Evolutionary conservation across 2,888 invertebrate species (phyloP), one percentile per base, ranked within the genome.

Genomic region (Notodonta dromedarius): DNA sequence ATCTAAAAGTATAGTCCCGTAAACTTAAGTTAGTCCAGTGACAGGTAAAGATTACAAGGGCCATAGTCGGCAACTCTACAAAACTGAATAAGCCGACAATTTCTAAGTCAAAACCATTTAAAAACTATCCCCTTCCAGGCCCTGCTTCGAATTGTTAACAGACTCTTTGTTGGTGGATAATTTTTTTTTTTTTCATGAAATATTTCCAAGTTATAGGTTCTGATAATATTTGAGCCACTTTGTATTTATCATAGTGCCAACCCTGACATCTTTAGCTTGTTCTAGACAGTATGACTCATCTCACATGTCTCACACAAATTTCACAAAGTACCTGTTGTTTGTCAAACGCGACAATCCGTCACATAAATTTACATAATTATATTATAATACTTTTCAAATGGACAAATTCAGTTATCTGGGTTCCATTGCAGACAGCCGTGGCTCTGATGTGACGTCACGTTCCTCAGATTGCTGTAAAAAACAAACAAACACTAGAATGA

Each of bases 401-500:
- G 24, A 3, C 35, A 51, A 60, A 63, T 46, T 62, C 56, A 14
- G 13, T 32, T 61, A 54, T 50, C 48, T 55, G 52, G 62, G 35
- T 57, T 59, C 62, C 44, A 66, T 59, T 63, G 61, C 66, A 57
- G 68, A 60, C 65, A 56, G 11, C 46, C 46, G 13, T 46, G n/a
- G 13, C 13, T 13, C 42, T 57, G n/a, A 40, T 56, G 44, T 65
- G 56, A 55, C 52, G 32, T 57, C 60, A 58, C 58, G 40, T 53
- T 74, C 61, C 56, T 57, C 54, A 66, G 8, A 63, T 60, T 51
- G 35, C 64, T 64, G 64, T 14, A 62, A 67, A 57, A 54, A 48
- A 58, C n/a, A 56, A 44, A 56, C 32, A 50, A 50, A 60, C 55
- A 24, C 44, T 44, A 16, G 52, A 58, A 58, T 54, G 46, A 35